Conservation (phyloP, 2,797 vertebrate genomes). For the Oreochromis grahami region DNA sequence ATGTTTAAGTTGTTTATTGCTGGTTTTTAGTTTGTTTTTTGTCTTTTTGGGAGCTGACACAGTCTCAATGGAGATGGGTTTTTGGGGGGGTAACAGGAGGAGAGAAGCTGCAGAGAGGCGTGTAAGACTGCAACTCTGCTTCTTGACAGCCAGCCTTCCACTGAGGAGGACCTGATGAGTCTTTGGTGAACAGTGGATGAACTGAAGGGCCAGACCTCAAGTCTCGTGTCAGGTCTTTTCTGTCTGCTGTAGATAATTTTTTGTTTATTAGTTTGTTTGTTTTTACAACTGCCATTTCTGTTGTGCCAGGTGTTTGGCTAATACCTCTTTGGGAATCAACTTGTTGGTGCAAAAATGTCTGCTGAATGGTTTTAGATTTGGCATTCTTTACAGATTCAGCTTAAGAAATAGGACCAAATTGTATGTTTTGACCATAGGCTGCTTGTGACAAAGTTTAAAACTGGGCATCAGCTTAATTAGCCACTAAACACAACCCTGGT, state of each 20-base stretch:
- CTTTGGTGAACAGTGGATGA: background rate
- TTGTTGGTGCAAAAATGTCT: background rate
- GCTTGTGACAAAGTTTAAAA: no score
- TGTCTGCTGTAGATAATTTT: background rate
- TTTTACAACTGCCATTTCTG: background rate
- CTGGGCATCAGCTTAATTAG: background rate
- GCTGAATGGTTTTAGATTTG: background rate
- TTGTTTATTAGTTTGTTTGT: background rate
- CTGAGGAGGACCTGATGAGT: background rate
- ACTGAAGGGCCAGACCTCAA: background rate
- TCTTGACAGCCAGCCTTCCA: background rate
- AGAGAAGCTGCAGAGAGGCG: no score
- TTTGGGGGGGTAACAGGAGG: no score
- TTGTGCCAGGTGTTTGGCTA: background rate
- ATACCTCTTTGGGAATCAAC: background rate
- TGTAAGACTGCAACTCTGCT: no score
- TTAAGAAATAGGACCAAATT: background rate
- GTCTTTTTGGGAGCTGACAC: no score
- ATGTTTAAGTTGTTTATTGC: no score
- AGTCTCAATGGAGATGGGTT: no score
- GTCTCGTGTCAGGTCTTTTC: background rate
- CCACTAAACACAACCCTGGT: background rate
- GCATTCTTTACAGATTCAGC: background rate
- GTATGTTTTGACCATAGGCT: background rate
- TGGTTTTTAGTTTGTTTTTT: no score